phyloP scores from a whole-genome alignment of 2,797 vertebrate genomes.

The Salarias fasciatus region DNA sequence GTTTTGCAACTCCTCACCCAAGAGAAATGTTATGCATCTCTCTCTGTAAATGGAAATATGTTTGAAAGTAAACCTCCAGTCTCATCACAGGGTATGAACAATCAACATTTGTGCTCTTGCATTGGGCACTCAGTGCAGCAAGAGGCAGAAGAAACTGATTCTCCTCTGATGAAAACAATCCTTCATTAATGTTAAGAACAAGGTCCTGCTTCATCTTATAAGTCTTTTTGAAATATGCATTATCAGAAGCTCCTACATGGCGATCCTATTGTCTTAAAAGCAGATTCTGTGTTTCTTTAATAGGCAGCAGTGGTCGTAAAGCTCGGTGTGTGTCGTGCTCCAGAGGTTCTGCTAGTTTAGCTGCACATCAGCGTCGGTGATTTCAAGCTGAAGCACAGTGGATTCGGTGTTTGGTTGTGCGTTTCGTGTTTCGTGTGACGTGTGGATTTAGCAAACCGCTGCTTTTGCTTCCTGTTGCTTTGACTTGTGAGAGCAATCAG shows the following conservation, averaged over 20 bases:
- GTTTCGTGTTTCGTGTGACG: slow-evolving; percentile 23
- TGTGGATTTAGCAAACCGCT: slow-evolving; percentile 6
- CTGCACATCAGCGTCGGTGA: slow-evolving; percentile 18
- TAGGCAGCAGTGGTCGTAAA: slow-evolving; percentile 3
- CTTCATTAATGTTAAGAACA: background rate
- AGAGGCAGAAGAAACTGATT: too few relatives aligned
- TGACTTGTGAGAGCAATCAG: slow-evolving; percentile 1
- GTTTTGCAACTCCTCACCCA: too few relatives aligned
- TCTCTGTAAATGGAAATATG: too few relatives aligned
- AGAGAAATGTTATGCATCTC: too few relatives aligned
- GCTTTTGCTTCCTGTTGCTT: slow-evolving; percentile 16
- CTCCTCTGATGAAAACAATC: too few relatives aligned
- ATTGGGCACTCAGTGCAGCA: too few relatives aligned
- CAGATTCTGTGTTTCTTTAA: background rate
- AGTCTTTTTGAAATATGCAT: slow-evolving; percentile 7
- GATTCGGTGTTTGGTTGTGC: slow-evolving; percentile 24
- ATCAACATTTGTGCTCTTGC: too few relatives aligned
- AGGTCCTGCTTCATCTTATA: background rate
- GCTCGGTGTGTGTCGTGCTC: slow-evolving; percentile 19
- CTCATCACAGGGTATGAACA: too few relatives aligned
- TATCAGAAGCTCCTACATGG: background rate
- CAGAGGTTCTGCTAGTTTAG: slow-evolving; percentile 12
- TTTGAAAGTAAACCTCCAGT: too few relatives aligned
- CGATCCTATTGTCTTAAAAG: background rate
- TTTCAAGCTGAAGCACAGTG: slow-evolving; percentile 23